A percentile compares a stretch with the other conserved stretches of the same genome.
phyloP scores from a whole-genome alignment of 2,888 invertebrate species.

The Stenodera caucasica region DNA sequence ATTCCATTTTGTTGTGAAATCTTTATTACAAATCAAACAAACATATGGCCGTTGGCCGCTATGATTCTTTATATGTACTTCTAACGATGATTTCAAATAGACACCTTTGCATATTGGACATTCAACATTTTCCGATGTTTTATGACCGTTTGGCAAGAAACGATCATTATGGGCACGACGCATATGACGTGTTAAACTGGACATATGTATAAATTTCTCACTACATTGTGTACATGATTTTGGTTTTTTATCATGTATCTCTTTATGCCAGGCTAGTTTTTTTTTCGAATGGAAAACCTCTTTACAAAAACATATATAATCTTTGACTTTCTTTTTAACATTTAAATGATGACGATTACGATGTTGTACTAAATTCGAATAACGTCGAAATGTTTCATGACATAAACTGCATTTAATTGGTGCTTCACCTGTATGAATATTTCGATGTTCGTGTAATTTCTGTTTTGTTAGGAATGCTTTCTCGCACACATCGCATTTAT shows the following conservation, averaged over 20 bases:
- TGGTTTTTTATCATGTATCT: conserved; percentile 78
- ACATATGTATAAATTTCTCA: conserved; percentile 83
- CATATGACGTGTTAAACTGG: conserved; percentile 82
- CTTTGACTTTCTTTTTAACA: conserved; percentile 68
- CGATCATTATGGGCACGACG: conserved; percentile 77
- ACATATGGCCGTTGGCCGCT: conserved; percentile 74
- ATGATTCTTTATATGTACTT: conserved; percentile 79
- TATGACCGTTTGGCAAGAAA: conserved; percentile 66
- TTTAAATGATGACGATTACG: conserved; percentile 76
- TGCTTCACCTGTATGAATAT: conserved; percentile 78
- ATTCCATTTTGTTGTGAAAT: conserved; percentile 89
- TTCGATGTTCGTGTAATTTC: conserved; percentile 79
- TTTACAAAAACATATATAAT: conserved; percentile 64
- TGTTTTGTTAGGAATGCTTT: conserved; percentile 82
- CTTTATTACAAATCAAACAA: conserved; percentile 82
- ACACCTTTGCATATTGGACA: conserved; percentile 78
- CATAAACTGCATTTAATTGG: conserved; percentile 82
- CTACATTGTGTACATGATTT: conserved; percentile 83
- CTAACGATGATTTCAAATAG: conserved; percentile 77
- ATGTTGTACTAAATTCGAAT: conserved; percentile 84
- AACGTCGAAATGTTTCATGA: conserved; percentile 76
- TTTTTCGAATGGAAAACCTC: conserved; percentile 81
- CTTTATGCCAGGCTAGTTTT: conserved; percentile 83
- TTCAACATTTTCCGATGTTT: conserved; percentile 68
- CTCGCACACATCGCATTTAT: conserved; percentile 74